A percentile compares a stretch with the other conserved stretches of the same genome.
These are phyloP conservation scores for Chaetodon trifasciatus DNA, from an alignment of 2,797 vertebrate species.

Conservation along the genomic window DNA sequence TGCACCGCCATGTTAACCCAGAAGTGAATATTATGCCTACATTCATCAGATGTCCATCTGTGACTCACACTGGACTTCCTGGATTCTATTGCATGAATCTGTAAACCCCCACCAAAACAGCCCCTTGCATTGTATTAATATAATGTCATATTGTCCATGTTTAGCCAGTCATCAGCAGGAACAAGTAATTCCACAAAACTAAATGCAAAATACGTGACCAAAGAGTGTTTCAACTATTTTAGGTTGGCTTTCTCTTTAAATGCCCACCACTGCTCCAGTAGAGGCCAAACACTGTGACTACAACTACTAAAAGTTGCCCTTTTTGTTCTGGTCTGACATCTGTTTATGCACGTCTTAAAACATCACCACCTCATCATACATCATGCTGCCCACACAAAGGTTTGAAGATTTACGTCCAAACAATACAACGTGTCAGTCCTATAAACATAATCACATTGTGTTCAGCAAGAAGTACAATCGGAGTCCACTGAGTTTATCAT, in stretches of 20 bases:
- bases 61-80: neutral
- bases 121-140: neutral
- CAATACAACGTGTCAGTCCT: conserved; percentile 41
- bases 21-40: neutral
- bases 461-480: conserved; percentile 35
- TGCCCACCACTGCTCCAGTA: neutral
- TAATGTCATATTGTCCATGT: neutral
- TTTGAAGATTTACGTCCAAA: conserved; percentile 48
- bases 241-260: neutral
- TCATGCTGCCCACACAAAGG: conserved; percentile 35
- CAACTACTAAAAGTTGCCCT: neutral
- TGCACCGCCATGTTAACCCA: no score
- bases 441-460: conserved; percentile 50
- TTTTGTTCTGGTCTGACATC: conserved; percentile 36
- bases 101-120: neutral
- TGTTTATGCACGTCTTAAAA: conserved; percentile 52
- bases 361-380: conserved; percentile 44
- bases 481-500: conserved; percentile 60
- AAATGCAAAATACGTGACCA: neutral
- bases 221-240: conserved; percentile 11
- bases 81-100: neutral
- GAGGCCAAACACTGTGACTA: neutral
- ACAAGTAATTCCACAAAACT: neutral
- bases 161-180: neutral
- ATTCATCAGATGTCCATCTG: neutral